phyloP scores from a whole-genome alignment of 1,140 invertebrate genomes.

The Bradysia coprophila region DNA sequence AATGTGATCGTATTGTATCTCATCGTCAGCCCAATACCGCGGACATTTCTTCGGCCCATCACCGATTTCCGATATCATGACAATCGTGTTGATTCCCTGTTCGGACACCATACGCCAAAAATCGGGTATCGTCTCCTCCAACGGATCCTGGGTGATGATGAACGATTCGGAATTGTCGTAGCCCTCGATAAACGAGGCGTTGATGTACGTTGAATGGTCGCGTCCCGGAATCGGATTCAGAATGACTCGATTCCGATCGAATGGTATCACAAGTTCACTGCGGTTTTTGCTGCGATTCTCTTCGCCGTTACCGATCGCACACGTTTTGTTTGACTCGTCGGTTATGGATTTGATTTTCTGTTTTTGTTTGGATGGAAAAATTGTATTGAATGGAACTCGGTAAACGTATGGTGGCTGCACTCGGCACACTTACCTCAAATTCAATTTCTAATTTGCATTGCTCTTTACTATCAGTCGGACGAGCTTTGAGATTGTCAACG shows the following conservation, averaged over 20 bases:
- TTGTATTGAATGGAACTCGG: slow-evolving; percentile 11
- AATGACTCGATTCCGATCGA: slow-evolving; percentile 78
- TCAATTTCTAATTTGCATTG: slow-evolving; percentile 62
- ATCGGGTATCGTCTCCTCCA: slow-evolving; percentile 73
- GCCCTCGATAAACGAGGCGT: slow-evolving; percentile 92
- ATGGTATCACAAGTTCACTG: slow-evolving; percentile 72
- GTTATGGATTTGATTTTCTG: slow-evolving; percentile 64
- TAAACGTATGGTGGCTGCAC: not conserved
- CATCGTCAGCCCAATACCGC: slow-evolving; percentile 84
- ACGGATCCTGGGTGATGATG: slow-evolving; percentile 88
- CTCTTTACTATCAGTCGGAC: slow-evolving; percentile 25
- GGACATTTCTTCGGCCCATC: slow-evolving; percentile 63
- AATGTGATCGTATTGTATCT: slow-evolving; percentile 63
- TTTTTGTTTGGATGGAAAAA: too few species aligned
- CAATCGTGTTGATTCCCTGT: slow-evolving; percentile 75
- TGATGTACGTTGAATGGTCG: slow-evolving; percentile 91
- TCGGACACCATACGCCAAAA: slow-evolving; percentile 96
- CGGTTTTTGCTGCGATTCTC: slow-evolving; percentile 80
- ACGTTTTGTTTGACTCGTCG: slow-evolving; percentile 60
- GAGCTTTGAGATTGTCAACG: slow-evolving; percentile 47
- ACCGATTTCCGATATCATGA: slow-evolving; percentile 80
- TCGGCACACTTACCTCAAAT: slow-evolving; percentile 52
- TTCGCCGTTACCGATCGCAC: slow-evolving; percentile 57
- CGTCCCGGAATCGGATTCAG: slow-evolving; percentile 39
- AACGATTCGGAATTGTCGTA: slow-evolving; percentile 88